Evolutionary conservation across 2,113 vertebrate genomes (phyloP).

Genomic region (Periophthalmus modestus): DNA sequence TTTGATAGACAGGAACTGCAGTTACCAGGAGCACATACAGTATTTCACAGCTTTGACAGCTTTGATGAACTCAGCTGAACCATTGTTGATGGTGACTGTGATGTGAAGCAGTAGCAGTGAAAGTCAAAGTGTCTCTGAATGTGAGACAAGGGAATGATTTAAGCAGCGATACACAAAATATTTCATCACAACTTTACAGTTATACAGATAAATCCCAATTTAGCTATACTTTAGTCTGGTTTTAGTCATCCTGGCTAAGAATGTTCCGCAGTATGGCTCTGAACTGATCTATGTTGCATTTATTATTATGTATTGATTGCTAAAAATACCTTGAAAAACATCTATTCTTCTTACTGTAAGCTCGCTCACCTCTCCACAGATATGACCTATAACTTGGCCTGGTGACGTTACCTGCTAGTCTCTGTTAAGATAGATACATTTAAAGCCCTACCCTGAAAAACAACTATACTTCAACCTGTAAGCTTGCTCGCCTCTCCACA

Average conservation of each 20-base stretch:
- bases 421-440: background rate
- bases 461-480: background rate
- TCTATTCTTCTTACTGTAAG: background rate
- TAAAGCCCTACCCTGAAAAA: background rate
- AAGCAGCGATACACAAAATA: background rate
- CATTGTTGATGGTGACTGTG: background rate
- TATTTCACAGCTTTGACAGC: background rate
- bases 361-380: too few species aligned
- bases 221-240: background rate
- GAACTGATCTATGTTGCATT: too few species aligned
- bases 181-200: background rate
- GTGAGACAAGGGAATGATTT: background rate
- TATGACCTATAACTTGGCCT: background rate
- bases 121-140: background rate
- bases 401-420: background rate
- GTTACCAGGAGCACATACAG: background rate
- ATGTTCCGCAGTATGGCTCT: background rate
- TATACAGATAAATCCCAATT: background rate
- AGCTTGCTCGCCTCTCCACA: background rate
- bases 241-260: background rate
- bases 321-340: background rate
- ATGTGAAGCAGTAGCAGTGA: background rate
- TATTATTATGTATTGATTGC: too few species aligned
- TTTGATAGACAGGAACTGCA: background rate
- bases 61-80: background rate